Percentiles rank a stretch among this genome's conserved stretches.
phyloP scores from a whole-genome alignment of 2,888 invertebrate genomes.

The Xanthorhoe designata region DNA sequence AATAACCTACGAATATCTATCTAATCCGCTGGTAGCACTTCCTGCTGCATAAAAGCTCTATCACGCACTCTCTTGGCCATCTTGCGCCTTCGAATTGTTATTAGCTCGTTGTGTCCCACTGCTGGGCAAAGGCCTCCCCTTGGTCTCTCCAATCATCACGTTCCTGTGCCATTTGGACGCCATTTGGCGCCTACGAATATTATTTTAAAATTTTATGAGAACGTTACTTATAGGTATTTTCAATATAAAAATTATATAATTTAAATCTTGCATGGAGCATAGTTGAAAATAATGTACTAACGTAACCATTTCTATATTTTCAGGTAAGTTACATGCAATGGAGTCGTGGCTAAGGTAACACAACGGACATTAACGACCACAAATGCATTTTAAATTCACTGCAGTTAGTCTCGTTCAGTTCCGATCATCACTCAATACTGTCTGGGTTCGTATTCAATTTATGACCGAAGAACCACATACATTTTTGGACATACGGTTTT shows the following conservation, averaged over 20 bases:
- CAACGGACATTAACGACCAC: constrained; percentile 66
- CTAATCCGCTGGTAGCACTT: no score
- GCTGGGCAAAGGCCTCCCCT: no score
- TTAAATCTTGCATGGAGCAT: neutral
- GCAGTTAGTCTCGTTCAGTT: constrained; percentile 22
- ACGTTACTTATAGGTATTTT: no score
- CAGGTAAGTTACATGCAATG: constrained; percentile 69
- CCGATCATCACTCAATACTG: neutral
- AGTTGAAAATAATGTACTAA: constrained; percentile 35
- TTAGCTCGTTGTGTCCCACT: no score
- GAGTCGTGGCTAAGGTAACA: constrained; percentile 52
- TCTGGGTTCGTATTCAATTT: neutral
- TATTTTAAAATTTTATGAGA: no score
- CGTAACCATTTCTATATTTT: constrained; percentile 53
- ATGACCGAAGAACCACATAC: neutral
- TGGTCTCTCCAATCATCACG: no score
- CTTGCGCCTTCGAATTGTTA: no score
- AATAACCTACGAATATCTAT: neutral
- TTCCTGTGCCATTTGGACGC: no score
- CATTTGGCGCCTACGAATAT: no score
- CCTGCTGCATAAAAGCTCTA: no score
- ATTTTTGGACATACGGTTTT: neutral
- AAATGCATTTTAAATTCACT: constrained; percentile 74
- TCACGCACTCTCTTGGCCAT: no score
- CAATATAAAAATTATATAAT: no score